Evolutionary conservation across 2,888 invertebrate genomes (phyloP), one percentile per base, ranked within the genome.

Genomic region (Troides aeacus): DNA sequence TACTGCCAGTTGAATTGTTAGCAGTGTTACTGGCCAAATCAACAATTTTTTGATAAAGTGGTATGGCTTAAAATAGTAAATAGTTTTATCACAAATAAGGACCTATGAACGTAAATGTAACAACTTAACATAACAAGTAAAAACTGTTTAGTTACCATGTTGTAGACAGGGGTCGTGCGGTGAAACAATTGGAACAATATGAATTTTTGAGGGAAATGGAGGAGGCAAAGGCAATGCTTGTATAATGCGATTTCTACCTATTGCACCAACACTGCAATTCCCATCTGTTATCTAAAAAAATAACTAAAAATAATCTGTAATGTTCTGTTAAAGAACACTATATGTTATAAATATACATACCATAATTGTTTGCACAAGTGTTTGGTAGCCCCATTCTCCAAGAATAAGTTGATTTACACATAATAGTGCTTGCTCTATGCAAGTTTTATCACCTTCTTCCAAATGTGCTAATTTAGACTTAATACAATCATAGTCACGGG

Each of bases 381-480:
- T 97, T 74, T 96, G 95, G 72, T 95, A 95, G 7, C 98, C 98
- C 99, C 99, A 99, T 84, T 98, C 97, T 67, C 95, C 95, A 53
- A 96, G 93, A 53, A 98, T 94, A 65, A 97, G 92, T 78, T 95
- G 95, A 79, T 95, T 96, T 1, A 97, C 95, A 24, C 96, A 97
- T 78, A 95, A 94, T 3, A 99, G 90, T 63, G 97, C 97, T 8
- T 94, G 94, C 80, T 97, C 96, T 71, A 98, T 94, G 79, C 96
- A 96, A 0, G 98, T 97, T 85, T 97, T 97, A 82, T 98, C 98
- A 79, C 95, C 96, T 78, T 97, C 96, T 73, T 97, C 97, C 10
- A 98, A 90, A 71, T 94, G 95, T 72, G 95, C 94, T 1, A 98
- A 87, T 75, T 96, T 96, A 23, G 94, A 93, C 76, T 96, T 95